A percentile compares a stretch with the other conserved stretches of the same genome.
These are phyloP conservation scores for Acanthopleura granulata DNA, from an alignment of 2,888 invertebrate genomes.

Conservation along the genomic window DNA sequence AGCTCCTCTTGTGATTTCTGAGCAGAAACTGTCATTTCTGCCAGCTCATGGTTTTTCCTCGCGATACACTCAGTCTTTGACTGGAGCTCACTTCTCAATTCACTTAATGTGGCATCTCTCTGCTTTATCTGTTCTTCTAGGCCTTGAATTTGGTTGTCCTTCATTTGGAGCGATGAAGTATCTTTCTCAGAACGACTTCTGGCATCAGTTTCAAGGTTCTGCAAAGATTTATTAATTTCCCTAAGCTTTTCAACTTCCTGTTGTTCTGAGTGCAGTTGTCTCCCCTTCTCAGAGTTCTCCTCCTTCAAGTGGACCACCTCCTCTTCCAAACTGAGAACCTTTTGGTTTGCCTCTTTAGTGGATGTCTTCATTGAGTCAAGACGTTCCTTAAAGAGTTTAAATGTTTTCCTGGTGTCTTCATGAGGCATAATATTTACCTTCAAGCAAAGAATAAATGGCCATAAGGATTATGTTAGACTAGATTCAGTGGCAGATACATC, in stretches of 20 bases:
- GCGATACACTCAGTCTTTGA: constrained; percentile 18
- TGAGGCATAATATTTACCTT: too few species aligned
- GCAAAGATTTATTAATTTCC: constrained; percentile 26
- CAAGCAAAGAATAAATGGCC: too few species aligned
- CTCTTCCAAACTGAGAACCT: not conserved
- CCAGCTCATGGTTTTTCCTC: constrained; percentile 28
- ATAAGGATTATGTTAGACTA: too few species aligned
- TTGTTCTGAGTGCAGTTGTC: constrained; percentile 14
- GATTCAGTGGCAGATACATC: too few species aligned
- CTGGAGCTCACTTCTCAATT: constrained; percentile 21
- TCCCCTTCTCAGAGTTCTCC: constrained; percentile 22
- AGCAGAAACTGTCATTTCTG: constrained; percentile 26
- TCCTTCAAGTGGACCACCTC: not conserved
- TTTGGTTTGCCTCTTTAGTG: not conserved
- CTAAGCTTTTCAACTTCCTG: constrained; percentile 17
- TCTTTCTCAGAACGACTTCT: constrained; percentile 25
- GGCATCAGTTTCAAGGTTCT: constrained; percentile 27
- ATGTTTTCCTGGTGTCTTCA: too few species aligned
- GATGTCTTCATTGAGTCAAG: not conserved
- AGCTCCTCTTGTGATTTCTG: not conserved
- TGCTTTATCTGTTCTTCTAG: constrained; percentile 32
- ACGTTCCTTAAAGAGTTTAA: too few species aligned
- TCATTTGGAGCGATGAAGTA: not conserved
- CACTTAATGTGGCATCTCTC: constrained; percentile 31
- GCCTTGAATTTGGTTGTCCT: constrained; percentile 23